A percentile compares a stretch with the other conserved stretches of the same genome.
Conservation (phyloP, 2,797 vertebrate genomes). For the Lepidocolaptes lacrymiger region DNA sequence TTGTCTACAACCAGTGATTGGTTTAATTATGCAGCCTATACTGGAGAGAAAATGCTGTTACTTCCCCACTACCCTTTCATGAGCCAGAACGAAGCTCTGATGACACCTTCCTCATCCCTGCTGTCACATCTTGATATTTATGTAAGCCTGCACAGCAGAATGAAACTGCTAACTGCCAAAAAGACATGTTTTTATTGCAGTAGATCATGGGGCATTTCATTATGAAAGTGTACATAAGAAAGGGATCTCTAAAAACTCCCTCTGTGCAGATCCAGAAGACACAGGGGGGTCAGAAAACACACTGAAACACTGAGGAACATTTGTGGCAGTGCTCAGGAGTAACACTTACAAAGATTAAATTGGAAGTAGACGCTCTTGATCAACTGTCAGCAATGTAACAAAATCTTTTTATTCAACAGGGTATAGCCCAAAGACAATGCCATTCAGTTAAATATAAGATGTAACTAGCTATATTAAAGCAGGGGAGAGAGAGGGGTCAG, state of each 20-base stretch:
- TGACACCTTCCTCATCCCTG: not conserved
- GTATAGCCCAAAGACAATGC: not conserved
- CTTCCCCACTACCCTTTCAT: not conserved
- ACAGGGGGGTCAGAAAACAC: not conserved
- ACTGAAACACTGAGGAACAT: not conserved
- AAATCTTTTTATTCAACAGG: not conserved
- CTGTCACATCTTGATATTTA: not conserved
- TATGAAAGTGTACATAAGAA: not conserved
- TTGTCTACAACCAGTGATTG: not conserved
- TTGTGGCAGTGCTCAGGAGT: not conserved
- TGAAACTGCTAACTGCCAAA: not conserved
- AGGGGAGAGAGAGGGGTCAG: not conserved
- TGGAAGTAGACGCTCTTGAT: not conserved
- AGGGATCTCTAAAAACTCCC: not conserved
- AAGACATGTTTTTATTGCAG: not conserved
- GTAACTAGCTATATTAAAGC: not conserved
- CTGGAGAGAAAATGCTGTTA: not conserved
- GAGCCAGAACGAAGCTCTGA: not conserved
- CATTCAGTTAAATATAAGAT: not conserved
- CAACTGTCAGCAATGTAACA: not conserved
- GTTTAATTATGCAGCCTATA: slow-evolving; percentile 15
- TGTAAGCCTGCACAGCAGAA: not conserved
- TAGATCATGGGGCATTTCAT: not conserved
- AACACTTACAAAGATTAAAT: not conserved
- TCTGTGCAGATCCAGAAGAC: not conserved